Percentiles rank a stretch among this genome's conserved stretches.
These are phyloP conservation scores for Brachyrhaphis roseni DNA, from an alignment of 2,797 vertebrate genomes.

Conservation along the genomic window DNA sequence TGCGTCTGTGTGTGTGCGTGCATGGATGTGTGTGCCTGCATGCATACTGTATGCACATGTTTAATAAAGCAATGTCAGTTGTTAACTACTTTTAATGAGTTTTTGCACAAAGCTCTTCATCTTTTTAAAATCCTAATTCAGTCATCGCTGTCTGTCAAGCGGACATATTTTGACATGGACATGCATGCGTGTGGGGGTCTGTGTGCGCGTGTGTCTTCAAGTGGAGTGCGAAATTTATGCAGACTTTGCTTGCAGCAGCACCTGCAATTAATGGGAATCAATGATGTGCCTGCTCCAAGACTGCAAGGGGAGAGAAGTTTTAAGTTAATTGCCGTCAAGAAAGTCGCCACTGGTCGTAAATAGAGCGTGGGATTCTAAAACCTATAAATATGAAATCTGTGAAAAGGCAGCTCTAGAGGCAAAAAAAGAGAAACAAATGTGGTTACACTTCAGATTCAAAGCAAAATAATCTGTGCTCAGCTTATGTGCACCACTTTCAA, in stretches of 20 bases:
- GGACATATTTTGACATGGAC: conserved; percentile 39
- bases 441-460: conserved; percentile 33
- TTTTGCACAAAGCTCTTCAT: conserved; percentile 49
- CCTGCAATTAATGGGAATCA: conserved; percentile 66
- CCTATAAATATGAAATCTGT: conserved; percentile 19
- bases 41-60: conserved; percentile 51
- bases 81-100: conserved; percentile 72
- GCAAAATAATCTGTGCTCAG: conserved; percentile 42
- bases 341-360: conserved; percentile 42
- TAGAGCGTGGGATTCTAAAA: conserved; percentile 19
- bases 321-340: conserved; percentile 53
- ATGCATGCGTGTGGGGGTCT: background rate
- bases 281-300: conserved; percentile 42
- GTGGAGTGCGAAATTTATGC: conserved; percentile 40
- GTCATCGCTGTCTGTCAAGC: conserved; percentile 49
- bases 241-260: conserved; percentile 38
- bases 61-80: conserved; percentile 63
- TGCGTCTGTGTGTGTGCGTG: conserved; percentile 9
- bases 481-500: conserved; percentile 43
- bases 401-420: background rate
- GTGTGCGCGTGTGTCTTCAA: background rate
- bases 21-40: background rate
- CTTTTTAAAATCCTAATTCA: conserved; percentile 59
- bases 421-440: conserved; percentile 22
- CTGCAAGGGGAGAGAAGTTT: conserved; percentile 40